Conservation (phyloP, 2,888 invertebrate genomes). For the Drosophila histrio region DNA sequence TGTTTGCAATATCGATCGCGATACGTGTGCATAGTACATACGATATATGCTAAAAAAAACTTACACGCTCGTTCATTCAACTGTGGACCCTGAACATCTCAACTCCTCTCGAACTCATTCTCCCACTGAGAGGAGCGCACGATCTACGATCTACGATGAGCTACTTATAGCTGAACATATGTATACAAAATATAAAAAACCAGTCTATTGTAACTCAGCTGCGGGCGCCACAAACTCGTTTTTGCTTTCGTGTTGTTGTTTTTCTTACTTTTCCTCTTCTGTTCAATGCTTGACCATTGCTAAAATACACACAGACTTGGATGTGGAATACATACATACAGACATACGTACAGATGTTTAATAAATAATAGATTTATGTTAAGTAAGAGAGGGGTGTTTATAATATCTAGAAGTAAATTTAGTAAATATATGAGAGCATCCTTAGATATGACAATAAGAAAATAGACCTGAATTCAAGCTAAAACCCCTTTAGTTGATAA, state of each 20-base stretch:
- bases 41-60: constrained; percentile 26
- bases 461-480: too few relatives aligned
- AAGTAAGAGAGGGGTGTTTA: not conserved
- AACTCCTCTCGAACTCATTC: not conserved
- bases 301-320: not conserved
- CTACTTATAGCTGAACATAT: constrained; percentile 19
- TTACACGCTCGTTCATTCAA: constrained; percentile 58
- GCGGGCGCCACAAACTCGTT: constrained; percentile 57
- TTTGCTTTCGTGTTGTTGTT: constrained; percentile 17
- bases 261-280: constrained; percentile 5
- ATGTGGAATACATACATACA: not conserved
- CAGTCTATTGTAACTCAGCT: constrained; percentile 56
- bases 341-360: not conserved
- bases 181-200: constrained; percentile 42
- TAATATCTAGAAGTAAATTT: too few relatives aligned
- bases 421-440: too few relatives aligned
- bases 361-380: constrained; percentile 4
- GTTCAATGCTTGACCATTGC: constrained; percentile 21
- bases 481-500: too few relatives aligned
- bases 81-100: constrained; percentile 39
- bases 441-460: too few relatives aligned
- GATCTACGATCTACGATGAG: constrained; percentile 1
- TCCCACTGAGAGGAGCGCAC: not conserved
- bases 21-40: too few relatives aligned
- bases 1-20: constrained; percentile 19